A percentile compares a stretch with the other conserved stretches of the same genome.
Evolutionary conservation across 1,140 invertebrate species (phyloP).

Genomic region (Heterodera carotae): DNA sequence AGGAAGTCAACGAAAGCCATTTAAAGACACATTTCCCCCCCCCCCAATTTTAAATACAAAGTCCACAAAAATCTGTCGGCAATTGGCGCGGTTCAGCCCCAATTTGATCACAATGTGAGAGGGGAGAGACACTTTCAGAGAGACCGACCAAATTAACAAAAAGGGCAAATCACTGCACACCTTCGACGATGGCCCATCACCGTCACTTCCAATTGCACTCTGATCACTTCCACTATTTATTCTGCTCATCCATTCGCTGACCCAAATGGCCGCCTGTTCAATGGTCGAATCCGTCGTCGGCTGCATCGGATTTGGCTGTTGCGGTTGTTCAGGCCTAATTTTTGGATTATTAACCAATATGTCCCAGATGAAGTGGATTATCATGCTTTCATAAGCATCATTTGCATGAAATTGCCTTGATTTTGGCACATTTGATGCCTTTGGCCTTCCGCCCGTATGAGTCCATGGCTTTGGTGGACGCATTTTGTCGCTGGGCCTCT

Average conservation of each 20-base stretch:
- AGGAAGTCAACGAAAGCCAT: too few species aligned
- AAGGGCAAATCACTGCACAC: slow-evolving; percentile 4
- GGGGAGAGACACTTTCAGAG: background rate
- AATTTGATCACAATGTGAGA: background rate
- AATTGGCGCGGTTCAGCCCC: background rate
- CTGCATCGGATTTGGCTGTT: background rate
- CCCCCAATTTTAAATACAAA: too few species aligned
- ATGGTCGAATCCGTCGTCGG: slow-evolving; percentile 32
- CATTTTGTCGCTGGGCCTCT: background rate
- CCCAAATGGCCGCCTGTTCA: slow-evolving; percentile 42
- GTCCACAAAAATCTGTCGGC: too few species aligned
- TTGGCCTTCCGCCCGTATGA: slow-evolving; percentile 11
- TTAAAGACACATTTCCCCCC: too few species aligned
- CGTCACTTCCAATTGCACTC: background rate
- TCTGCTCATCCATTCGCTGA: slow-evolving; percentile 5
- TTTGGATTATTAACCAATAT: slow-evolving; percentile 13
- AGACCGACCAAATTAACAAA: background rate
- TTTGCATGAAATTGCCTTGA: background rate
- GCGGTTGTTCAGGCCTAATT: slow-evolving; percentile 23
- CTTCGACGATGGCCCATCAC: background rate
- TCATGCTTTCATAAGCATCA: background rate
- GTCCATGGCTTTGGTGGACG: slow-evolving; percentile 21
- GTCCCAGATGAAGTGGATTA: too few species aligned
- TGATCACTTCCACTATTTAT: background rate
- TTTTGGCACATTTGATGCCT: background rate